phyloP scores from a whole-genome alignment of 2,797 vertebrate genomes.

The Nothura maculosa region DNA sequence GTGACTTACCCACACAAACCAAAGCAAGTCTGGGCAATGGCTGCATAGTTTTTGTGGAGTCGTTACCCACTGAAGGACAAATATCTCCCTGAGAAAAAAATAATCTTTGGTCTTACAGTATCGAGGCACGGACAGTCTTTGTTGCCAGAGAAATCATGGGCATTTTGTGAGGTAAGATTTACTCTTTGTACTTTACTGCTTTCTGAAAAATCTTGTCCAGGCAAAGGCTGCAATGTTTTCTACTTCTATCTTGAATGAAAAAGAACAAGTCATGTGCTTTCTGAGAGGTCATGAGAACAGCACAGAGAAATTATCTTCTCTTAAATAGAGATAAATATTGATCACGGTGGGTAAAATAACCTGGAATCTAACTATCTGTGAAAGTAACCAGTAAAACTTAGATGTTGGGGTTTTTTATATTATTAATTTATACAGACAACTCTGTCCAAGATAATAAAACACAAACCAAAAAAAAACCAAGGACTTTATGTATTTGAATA shows the following conservation, averaged over 20 bases:
- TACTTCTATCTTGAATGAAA: neutral
- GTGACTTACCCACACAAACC: slow-evolving; percentile 64
- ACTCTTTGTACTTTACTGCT: neutral
- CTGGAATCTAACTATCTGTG: neutral
- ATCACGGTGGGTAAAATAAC: neutral
- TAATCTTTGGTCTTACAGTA: slow-evolving; percentile 59
- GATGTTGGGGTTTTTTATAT: neutral
- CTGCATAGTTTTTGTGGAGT: slow-evolving; percentile 77
- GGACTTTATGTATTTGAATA: neutral
- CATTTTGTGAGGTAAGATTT: slow-evolving; percentile 62
- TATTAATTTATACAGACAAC: neutral
- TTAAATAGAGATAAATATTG: neutral
- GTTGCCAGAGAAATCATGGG: neutral
- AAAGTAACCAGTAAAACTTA: neutral
- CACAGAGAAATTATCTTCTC: neutral
- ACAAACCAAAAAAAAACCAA: too few species aligned
- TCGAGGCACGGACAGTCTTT: neutral
- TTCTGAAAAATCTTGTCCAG: neutral
- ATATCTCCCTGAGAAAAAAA: slow-evolving; percentile 40
- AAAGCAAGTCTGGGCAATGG: slow-evolving; percentile 83
- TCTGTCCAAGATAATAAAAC: neutral
- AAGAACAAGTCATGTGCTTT: neutral
- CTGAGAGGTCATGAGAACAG: neutral
- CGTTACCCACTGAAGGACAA: slow-evolving; percentile 55
- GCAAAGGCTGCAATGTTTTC: neutral